Base-by-base conservation (phyloP, 2,888 invertebrate genomes). In the Agrochola macilenta region DNA sequence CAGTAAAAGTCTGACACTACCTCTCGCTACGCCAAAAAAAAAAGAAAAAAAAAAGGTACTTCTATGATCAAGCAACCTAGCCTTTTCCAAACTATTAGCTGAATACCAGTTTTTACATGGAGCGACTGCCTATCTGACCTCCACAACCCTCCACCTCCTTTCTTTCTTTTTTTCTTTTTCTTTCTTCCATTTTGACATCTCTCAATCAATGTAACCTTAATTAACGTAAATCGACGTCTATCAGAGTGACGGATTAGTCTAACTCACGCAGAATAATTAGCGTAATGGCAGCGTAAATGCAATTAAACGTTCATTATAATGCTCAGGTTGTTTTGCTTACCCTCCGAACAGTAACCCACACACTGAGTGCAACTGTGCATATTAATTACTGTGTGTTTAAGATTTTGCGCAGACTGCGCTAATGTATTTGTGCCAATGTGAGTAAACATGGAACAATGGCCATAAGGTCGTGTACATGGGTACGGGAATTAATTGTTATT, bases 301-400 rank as follows among this genome's bases (percentile, higher is more conserved):
- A 78, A 84, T 82, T 84, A 84, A 81, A 81, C 23, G 46, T 68
- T 57, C 74, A 81, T 84, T 81, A 63, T 4, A 63, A 84, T 83
- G 74, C 60, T 43, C 35, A 75, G 72, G 57, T 81, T 72, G 78
- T 81, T 73, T 46, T 39, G 69, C 23, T 61, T 52, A 74, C 43
- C 61, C 20, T 77, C 35, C 54, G 68, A 74, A 69, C 81, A 75
- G 60, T 66, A 72, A 72, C 61, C 73, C 49, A 71, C 30, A 39
- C 60, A 30, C 30, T n/a, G 49, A 65, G 52, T 73, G 58, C 65
- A 26, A 52, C 78, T 78, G 52, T 74, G 83, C 74, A 78, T 77
- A 74, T 61, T 61, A 72, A 85, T 70, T 39, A 54, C 12, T 52
- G 70, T 70, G 52, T 81, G 68, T 77, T 73, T 57, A 69, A 52